A percentile compares a stretch with the other conserved stretches of the same genome.
These are phyloP conservation scores for Coturnix japonica DNA, from an alignment of 2,113 vertebrate species.

Conservation along the genomic window DNA sequence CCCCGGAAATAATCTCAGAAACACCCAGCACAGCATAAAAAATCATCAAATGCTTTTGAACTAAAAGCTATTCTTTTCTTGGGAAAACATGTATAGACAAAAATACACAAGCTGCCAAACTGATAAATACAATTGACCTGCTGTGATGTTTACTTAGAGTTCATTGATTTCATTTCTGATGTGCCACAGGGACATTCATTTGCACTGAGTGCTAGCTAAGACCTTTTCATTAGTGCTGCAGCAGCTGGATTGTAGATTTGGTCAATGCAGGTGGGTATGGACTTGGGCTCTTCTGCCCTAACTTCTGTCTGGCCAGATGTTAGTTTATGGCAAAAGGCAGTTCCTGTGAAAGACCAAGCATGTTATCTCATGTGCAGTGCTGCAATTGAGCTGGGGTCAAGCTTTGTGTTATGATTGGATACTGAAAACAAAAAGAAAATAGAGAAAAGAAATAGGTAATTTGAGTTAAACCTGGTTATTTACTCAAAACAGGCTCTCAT, in stretches of 20 bases:
- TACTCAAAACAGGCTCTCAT: neutral
- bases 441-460: neutral
- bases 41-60: neutral
- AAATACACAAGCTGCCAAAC: neutral
- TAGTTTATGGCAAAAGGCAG: rapidly evolving
- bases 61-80: neutral
- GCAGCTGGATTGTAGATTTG: neutral
- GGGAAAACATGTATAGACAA: neutral
- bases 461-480: neutral
- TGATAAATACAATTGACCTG: neutral
- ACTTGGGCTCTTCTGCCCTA: neutral
- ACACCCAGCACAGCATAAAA: neutral
- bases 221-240: neutral
- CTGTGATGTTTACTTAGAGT: neutral
- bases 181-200: neutral
- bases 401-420: rapidly evolving
- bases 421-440: neutral
- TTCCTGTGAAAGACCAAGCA: neutral
- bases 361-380: neutral
- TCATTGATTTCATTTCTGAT: neutral
- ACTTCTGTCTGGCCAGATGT: neutral
- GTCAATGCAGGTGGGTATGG: neutral
- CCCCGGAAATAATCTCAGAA: neutral
- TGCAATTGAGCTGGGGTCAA: neutral
- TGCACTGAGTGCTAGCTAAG: neutral